These are phyloP conservation scores for Apostichopus californicus DNA, from an alignment of 35 echinoderm and acorn worm species.

Conservation along the genomic window DNA sequence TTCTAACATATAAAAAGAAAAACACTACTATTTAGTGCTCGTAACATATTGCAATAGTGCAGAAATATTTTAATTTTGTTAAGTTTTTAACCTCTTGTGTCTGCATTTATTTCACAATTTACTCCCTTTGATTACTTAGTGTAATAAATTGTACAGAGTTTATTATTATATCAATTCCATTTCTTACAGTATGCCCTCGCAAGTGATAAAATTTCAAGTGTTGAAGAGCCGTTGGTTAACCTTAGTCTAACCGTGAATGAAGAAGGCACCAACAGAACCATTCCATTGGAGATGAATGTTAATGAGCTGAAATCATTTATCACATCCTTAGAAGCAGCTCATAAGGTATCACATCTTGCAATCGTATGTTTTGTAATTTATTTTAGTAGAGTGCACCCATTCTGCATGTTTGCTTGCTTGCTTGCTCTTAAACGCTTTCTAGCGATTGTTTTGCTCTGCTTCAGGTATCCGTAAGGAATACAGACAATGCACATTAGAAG, in stretches of 20 bases:
- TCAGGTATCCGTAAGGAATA: too few relatives aligned
- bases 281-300: slow-evolving; percentile 47
- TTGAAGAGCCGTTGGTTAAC: slow-evolving; percentile 38
- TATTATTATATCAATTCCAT: background rate
- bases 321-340: slow-evolving; percentile 52
- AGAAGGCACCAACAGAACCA: slow-evolving; percentile 30
- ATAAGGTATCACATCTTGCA: slow-evolving; percentile 18
- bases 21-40: too few relatives aligned
- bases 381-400: too few relatives aligned
- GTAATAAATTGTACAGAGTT: background rate
- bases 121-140: background rate
- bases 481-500: too few relatives aligned
- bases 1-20: too few relatives aligned
- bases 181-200: slow-evolving; percentile 43
- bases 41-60: too few relatives aligned
- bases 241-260: slow-evolving; percentile 40
- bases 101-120: background rate
- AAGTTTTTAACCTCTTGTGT: too few relatives aligned
- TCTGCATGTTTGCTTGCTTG: too few relatives aligned
- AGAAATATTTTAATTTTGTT: too few relatives aligned
- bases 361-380: too few relatives aligned
- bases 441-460: too few relatives aligned
- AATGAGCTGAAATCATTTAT: slow-evolving; percentile 37
- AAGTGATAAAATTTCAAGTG: slow-evolving; percentile 51
- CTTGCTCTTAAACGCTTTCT: too few relatives aligned